Evolutionary conservation across 1,140 invertebrate genomes (phyloP).

Genomic region (Drosophila guanche): DNA sequence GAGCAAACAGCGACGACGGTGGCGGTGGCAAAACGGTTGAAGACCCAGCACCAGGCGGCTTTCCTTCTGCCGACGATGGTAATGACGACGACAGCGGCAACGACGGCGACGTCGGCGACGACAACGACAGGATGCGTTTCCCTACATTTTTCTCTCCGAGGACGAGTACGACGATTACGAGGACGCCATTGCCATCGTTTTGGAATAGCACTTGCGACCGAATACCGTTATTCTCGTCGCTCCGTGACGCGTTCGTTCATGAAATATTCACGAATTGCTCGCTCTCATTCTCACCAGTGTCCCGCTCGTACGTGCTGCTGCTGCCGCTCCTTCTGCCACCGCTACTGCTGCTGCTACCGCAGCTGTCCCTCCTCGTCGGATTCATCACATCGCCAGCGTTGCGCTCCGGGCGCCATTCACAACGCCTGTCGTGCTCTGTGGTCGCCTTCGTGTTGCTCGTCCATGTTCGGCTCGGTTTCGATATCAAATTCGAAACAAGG

Average conservation of each 20-base stretch:
- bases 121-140: conserved; percentile 58
- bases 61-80: conserved; percentile 41
- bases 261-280: conserved; percentile 81
- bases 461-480: conserved; percentile 30
- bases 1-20: conserved; percentile 19
- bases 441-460: conserved; percentile 32
- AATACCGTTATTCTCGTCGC: conserved; percentile 30
- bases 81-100: conserved; percentile 19
- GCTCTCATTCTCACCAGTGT: conserved; percentile 71
- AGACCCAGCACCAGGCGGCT: conserved; percentile 15
- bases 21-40: too few species aligned
- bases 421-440: conserved; percentile 4
- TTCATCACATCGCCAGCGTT: conserved; percentile 19
- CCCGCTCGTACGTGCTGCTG: conserved; percentile 9
- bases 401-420: conserved; percentile 52
- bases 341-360: conserved; percentile 6
- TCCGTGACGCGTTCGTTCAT: conserved; percentile 65
- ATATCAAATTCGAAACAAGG: conserved; percentile 39
- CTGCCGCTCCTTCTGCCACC: conserved; percentile 14
- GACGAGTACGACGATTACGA: conserved; percentile 12
- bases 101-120: conserved; percentile 15
- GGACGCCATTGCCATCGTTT: conserved; percentile 46
- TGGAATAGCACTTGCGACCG: conserved; percentile 2
- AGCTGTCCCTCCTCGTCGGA: conserved; percentile 36
- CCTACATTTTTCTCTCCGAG: conserved; percentile 74